These are phyloP conservation scores for Syncerus caffer DNA, from an alignment of 2,797 vertebrate species.

Conservation along the genomic window DNA sequence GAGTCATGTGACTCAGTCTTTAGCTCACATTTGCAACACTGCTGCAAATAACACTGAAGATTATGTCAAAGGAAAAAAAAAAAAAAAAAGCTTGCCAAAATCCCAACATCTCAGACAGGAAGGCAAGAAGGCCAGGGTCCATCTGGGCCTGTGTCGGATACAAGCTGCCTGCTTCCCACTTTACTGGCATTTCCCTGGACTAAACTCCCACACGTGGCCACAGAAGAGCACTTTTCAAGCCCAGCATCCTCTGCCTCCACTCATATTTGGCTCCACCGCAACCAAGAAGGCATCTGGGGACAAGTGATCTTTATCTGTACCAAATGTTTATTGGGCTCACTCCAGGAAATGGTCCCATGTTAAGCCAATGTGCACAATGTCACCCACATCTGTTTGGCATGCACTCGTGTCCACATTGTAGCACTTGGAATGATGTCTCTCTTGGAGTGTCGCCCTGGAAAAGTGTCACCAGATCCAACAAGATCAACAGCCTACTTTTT, in stretches of 20 bases:
- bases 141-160: background rate
- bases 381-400: conserved; percentile 29
- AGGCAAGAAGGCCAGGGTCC: background rate
- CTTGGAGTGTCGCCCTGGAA: background rate
- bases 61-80: background rate
- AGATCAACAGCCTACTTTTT: background rate
- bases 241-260: background rate
- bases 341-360: background rate
- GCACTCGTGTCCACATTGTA: background rate
- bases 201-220: background rate
- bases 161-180: background rate
- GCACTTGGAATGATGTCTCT: background rate
- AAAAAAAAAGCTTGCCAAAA: background rate
- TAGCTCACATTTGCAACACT: background rate
- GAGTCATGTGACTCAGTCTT: background rate
- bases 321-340: background rate
- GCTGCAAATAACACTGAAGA: background rate
- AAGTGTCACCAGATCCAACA: background rate
- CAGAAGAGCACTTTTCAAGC: background rate
- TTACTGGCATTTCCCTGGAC: background rate
- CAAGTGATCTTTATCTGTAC: conserved; percentile 42
- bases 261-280: background rate
- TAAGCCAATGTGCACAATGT: background rate
- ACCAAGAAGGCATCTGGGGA: conserved; percentile 56
- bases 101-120: background rate